A percentile compares a stretch with the other conserved stretches of the same genome.
These are phyloP conservation scores for Stichodactyla mertensii DNA, from an alignment of 64 coral and sea anemone species.

Conservation along the genomic window DNA sequence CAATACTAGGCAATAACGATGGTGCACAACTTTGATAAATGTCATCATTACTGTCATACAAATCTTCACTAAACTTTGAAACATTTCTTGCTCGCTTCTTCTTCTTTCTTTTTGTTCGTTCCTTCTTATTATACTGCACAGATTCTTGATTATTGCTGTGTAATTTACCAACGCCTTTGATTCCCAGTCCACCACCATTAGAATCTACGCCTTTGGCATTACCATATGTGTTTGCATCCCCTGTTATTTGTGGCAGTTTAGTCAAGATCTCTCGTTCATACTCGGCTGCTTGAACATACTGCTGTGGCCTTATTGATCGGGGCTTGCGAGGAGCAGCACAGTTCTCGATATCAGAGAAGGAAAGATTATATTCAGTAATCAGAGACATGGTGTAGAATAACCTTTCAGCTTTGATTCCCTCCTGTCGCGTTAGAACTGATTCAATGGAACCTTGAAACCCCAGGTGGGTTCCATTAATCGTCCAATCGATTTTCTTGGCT, in stretches of 20 bases:
- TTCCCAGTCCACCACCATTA: neutral
- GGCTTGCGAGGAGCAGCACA: neutral
- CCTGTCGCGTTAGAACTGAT: too few relatives aligned
- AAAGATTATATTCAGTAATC: constrained; percentile 16
- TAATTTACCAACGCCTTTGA: constrained; percentile 20
- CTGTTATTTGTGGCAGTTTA: neutral
- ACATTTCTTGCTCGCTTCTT: neutral
- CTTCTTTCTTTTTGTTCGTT: constrained; percentile 1
- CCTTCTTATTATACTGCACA: neutral
- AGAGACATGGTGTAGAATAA: constrained; percentile 6
- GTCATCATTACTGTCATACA: neutral
- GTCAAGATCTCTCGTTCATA: constrained; percentile 9
- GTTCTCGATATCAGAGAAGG: constrained; percentile 1
- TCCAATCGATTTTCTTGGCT: too few relatives aligned
- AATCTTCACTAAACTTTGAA: neutral
- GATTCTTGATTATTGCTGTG: neutral
- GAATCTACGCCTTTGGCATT: neutral
- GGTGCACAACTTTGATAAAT: neutral
- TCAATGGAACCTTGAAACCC: too few relatives aligned
- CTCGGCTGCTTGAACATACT: neutral
- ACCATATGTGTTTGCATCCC: neutral
- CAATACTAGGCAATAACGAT: neutral
- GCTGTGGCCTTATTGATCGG: neutral
- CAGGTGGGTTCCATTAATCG: too few relatives aligned
- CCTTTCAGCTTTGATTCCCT: too few relatives aligned